These are phyloP conservation scores for Leptinotarsa defecta DNA, from an alignment of 1,140 invertebrate genomes.

Conservation along the genomic window DNA sequence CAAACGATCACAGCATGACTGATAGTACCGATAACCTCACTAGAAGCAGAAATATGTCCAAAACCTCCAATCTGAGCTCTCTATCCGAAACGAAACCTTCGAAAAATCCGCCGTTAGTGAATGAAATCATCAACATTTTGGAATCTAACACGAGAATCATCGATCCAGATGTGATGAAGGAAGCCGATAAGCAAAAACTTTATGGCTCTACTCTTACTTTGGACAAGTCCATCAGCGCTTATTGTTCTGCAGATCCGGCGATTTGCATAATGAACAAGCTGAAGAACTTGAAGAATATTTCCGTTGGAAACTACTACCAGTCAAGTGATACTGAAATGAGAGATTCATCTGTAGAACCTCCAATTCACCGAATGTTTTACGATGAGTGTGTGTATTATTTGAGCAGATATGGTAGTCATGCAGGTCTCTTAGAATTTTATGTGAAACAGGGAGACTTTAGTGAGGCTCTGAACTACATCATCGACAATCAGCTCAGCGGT, in stretches of 20 bases:
- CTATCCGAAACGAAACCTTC: conserved; percentile 56
- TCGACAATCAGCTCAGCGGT: conserved; percentile 66
- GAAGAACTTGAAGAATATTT: conserved; percentile 56
- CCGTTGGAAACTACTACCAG: conserved; percentile 51
- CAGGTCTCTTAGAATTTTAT: conserved; percentile 71
- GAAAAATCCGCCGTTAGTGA: conserved; percentile 67
- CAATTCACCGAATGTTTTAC: conserved; percentile 63
- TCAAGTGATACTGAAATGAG: conserved; percentile 10
- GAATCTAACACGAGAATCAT: conserved; percentile 57
- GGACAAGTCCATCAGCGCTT: conserved; percentile 33
- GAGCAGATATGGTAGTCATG: conserved; percentile 69
- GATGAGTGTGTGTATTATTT: conserved; percentile 76
- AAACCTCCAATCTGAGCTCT: conserved; percentile 31
- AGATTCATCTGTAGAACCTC: conserved; percentile 13
- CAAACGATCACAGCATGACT: conserved; percentile 21
- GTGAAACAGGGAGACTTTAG: conserved; percentile 66
- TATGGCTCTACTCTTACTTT: conserved; percentile 39
- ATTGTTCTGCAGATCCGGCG: conserved; percentile 45
- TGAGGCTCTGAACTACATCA: conserved; percentile 66
- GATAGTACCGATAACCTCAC: neutral
- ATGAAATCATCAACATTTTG: conserved; percentile 71
- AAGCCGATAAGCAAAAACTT: conserved; percentile 32
- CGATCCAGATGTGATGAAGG: conserved; percentile 37
- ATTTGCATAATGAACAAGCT: conserved; percentile 58
- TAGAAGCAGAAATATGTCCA: conserved; percentile 38